phyloP scores from a whole-genome alignment of 2,113 vertebrate species.

The Esox niger region DNA sequence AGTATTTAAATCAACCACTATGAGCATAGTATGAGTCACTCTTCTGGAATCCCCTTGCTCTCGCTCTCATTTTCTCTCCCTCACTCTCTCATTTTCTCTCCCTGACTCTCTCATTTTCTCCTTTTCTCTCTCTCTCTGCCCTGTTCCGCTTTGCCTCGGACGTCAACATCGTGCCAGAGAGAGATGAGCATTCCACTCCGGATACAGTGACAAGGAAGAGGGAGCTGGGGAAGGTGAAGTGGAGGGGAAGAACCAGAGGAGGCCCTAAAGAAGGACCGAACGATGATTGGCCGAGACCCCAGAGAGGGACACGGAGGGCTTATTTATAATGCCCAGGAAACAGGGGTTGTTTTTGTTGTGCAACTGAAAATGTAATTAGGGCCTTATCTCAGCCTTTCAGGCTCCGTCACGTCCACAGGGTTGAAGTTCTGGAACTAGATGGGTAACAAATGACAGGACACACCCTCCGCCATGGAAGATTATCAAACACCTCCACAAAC shows the following conservation, averaged over 20 bases:
- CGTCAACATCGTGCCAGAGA: neutral
- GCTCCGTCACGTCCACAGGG: conserved; percentile 37
- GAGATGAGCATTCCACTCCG: conserved; percentile 63
- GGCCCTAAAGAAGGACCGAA: neutral
- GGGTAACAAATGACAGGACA: conserved; percentile 28
- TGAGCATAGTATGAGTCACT: conserved; percentile 29
- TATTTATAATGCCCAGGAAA: conserved; percentile 84
- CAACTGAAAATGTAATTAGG: conserved; percentile 77
- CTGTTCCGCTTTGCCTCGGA: no score
- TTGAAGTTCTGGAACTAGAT: conserved; percentile 53
- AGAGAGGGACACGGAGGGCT: conserved; percentile 69
- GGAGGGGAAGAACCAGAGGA: no score
- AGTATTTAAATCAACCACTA: conserved; percentile 9
- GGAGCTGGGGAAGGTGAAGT: no score
- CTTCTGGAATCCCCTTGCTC: conserved; percentile 34
- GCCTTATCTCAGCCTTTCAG: conserved; percentile 88
- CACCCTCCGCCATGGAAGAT: no score
- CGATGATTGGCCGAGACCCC: conserved; percentile 32
- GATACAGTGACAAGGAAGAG: conserved; percentile 47
- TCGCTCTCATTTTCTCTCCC: neutral
- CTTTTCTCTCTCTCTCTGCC: neutral
- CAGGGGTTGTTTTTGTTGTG: conserved; percentile 79
- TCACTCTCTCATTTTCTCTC: neutral
- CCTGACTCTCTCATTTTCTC: conserved; percentile 5
- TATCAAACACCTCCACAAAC: neutral